These are phyloP conservation scores for Stichopus chloronotus DNA, from an alignment of 35 echinoderm and acorn worm genomes.

Conservation along the genomic window DNA sequence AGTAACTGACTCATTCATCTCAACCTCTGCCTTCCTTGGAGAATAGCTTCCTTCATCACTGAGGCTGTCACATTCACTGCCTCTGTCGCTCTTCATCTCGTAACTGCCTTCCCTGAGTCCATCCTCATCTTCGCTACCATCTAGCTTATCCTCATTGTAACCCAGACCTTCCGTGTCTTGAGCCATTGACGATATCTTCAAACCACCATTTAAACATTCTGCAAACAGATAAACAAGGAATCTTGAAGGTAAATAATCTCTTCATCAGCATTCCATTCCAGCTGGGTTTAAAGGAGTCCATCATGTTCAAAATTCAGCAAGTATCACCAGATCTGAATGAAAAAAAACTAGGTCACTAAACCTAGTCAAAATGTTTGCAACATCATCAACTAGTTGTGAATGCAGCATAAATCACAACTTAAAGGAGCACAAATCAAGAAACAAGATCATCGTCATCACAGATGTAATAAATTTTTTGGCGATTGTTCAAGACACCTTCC, in stretches of 20 bases:
- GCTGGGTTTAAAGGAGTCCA: not conserved
- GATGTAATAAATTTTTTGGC: no score
- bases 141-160: constrained; percentile 80
- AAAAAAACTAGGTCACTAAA: no score
- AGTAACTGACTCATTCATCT: constrained; percentile 36
- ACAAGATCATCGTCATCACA: no score
- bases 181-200: constrained; percentile 33
- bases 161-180: constrained; percentile 48
- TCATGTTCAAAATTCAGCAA: not conserved
- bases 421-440: no score
- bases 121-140: constrained; percentile 84
- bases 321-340: no score
- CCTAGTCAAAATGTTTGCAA: no score
- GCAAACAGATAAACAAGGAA: constrained; percentile 10
- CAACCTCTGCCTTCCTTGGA: constrained; percentile 67
- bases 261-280: constrained; percentile 19
- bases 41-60: constrained; percentile 92
- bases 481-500: no score
- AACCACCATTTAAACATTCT: constrained; percentile 52
- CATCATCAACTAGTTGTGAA: no score
- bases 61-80: constrained; percentile 87
- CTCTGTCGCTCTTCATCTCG: constrained; percentile 87
- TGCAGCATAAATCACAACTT: no score
- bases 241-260: not conserved
- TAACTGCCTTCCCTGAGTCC: constrained; percentile 74